phyloP scores from a whole-genome alignment of 2,113 vertebrate genomes.

The Bagarius yarrelli region DNA sequence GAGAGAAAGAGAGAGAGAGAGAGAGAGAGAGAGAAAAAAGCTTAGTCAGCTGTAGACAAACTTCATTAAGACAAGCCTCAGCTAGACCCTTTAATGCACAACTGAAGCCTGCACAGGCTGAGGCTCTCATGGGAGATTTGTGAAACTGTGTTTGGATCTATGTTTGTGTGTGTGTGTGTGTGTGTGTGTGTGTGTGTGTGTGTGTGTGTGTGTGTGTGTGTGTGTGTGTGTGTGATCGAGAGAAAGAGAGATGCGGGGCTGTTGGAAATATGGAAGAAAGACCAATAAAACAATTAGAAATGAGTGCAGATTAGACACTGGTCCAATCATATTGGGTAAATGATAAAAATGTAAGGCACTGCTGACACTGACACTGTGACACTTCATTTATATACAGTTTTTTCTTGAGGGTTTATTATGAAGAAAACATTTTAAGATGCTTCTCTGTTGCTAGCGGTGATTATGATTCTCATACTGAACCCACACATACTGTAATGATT shows the following conservation, averaged over 20 bases:
- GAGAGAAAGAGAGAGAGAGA: neutral
- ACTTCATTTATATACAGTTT: too few relatives aligned
- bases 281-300: neutral
- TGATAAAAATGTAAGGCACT: neutral
- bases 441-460: neutral
- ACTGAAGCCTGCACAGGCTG: slow-evolving; percentile 26
- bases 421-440: too few relatives aligned
- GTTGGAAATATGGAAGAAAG: neutral
- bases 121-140: slow-evolving; percentile 15
- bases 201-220: neutral
- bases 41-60: slow-evolving; percentile 24
- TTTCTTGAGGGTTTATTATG: too few relatives aligned
- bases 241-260: neutral
- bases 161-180: slow-evolving; percentile 13
- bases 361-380: neutral
- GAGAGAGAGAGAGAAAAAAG: neutral
- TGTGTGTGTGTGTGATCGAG: neutral
- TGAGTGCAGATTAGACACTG: neutral
- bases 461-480: neutral
- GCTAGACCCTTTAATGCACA: slow-evolving; percentile 35
- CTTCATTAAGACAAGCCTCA: slow-evolving; percentile 25
- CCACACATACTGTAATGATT: neutral
- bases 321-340: neutral
- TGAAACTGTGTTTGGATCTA: slow-evolving; percentile 1
- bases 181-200: neutral